Evolutionary conservation across 2,888 invertebrate genomes (phyloP).

Genomic region (Dolichopus griseipennis): DNA sequence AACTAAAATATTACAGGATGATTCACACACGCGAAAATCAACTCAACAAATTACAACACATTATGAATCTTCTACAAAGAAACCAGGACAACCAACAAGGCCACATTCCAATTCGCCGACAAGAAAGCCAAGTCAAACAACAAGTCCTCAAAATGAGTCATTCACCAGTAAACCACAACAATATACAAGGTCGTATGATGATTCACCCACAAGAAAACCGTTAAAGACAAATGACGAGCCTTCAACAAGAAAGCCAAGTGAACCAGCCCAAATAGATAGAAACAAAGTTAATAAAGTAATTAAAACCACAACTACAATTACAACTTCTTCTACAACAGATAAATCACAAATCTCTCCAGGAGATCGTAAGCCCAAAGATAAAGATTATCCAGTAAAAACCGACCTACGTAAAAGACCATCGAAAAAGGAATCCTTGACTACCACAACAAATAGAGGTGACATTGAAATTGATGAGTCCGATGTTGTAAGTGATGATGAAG

Average conservation of each 20-base stretch:
- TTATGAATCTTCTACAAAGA: not conserved
- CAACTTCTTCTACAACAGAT: not conserved
- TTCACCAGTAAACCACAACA: not conserved
- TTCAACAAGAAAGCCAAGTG: not conserved
- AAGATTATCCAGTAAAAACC: not conserved
- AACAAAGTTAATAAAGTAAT: not conserved
- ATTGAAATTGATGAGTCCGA: constrained; percentile 12
- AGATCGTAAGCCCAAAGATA: not conserved
- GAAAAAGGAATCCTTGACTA: not conserved
- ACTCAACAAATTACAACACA: not conserved
- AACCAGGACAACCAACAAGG: not conserved
- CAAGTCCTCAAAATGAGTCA: not conserved
- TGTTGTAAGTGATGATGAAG: constrained; percentile 15
- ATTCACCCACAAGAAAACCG: not conserved
- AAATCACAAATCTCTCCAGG: not conserved
- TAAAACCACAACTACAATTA: not conserved
- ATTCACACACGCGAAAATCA: not conserved
- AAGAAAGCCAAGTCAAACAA: not conserved
- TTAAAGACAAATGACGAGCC: not conserved
- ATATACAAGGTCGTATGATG: too few species aligned
- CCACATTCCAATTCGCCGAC: not conserved
- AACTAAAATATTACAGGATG: not conserved
- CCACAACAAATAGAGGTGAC: not conserved
- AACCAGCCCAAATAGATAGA: not conserved
- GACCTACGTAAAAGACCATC: not conserved